A percentile compares a stretch with the other conserved stretches of the same genome.
Evolutionary conservation across 2,797 vertebrate species (phyloP).

Genomic region (Alouatta caraya): DNA sequence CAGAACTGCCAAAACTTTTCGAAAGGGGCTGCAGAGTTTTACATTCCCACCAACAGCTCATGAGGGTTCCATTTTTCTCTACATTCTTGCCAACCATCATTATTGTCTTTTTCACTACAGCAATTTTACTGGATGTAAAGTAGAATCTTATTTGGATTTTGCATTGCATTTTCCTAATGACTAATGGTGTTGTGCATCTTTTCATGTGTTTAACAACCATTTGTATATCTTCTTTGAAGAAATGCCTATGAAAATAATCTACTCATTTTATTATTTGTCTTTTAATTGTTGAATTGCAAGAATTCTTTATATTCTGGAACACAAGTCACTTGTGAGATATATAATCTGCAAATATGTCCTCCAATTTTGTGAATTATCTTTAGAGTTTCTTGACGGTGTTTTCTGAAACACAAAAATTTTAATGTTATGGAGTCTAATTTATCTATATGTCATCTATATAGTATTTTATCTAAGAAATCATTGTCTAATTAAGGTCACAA

Average conservation of each 20-base stretch:
- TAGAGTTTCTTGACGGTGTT: neutral
- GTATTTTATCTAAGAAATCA: neutral
- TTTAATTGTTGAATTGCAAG: neutral
- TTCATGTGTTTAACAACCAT: neutral
- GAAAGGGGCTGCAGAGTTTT: neutral
- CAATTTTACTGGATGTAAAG: neutral
- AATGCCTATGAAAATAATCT: neutral
- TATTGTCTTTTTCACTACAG: neutral
- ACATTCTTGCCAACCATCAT: neutral
- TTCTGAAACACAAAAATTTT: neutral
- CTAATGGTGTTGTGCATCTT: neutral
- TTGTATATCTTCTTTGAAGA: neutral
- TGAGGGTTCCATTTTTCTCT: neutral
- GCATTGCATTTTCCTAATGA: neutral
- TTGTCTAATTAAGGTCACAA: neutral
- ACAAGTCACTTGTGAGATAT: neutral
- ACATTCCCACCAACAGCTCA: neutral
- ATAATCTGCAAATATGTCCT: neutral
- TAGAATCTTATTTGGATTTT: neutral
- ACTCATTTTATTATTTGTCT: neutral
- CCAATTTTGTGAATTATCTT: neutral
- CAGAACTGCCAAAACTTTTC: neutral
- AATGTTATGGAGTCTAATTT: neutral
- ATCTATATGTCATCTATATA: neutral
- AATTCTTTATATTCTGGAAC: neutral